phyloP scores from a whole-genome alignment of 2,888 invertebrate species.

The Calliphora vomitoria region DNA sequence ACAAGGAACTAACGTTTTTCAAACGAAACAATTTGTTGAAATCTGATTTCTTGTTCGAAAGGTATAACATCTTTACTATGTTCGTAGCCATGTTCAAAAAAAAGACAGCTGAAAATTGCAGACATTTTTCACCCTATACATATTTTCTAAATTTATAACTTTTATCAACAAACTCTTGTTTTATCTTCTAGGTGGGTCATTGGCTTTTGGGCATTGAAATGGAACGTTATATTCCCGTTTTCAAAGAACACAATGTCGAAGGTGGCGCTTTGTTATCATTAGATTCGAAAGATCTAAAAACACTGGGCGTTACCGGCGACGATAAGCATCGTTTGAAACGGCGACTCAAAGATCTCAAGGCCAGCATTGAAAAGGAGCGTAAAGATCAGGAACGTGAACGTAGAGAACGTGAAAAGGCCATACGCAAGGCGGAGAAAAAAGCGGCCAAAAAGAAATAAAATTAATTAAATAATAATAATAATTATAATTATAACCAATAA shows the following conservation, averaged over 20 bases:
- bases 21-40: too few species aligned
- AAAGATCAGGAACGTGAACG: conserved; percentile 93
- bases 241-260: conserved; percentile 94
- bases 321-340: conserved; percentile 94
- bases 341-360: conserved; percentile 92
- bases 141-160: too few species aligned
- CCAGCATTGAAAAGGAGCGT: conserved; percentile 89
- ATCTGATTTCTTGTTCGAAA: too few species aligned
- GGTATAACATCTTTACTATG: too few species aligned
- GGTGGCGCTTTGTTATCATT: conserved; percentile 93
- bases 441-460: conserved; percentile 88
- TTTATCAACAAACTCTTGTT: too few species aligned
- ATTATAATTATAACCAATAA: conserved; percentile 72
- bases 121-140: too few species aligned
- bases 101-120: too few species aligned
- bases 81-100: too few species aligned
- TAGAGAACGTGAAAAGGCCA: conserved; percentile 92
- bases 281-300: conserved; percentile 96
- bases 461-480: conserved; percentile 67
- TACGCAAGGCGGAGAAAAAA: conserved; percentile 94
- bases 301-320: conserved; percentile 91
- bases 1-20: too few species aligned
- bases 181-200: conserved; percentile 90
- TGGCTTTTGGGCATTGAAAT: conserved; percentile 94
- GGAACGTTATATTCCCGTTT: conserved; percentile 94